These are phyloP conservation scores for Oreochromis aureus DNA, from an alignment of 2,113 vertebrate species.

Conservation along the genomic window DNA sequence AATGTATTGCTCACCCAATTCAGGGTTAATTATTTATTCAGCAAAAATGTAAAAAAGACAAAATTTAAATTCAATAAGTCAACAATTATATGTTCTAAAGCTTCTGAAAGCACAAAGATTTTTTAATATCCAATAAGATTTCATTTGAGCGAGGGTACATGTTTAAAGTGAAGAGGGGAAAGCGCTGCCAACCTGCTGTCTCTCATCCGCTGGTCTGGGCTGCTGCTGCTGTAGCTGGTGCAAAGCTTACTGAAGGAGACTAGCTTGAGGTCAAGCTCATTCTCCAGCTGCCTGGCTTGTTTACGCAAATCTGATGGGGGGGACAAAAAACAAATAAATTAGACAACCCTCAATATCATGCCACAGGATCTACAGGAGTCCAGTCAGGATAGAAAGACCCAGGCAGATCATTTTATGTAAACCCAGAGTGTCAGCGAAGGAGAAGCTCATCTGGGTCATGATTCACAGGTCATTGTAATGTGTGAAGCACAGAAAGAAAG, in stretches of 20 bases:
- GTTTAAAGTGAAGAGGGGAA: not conserved
- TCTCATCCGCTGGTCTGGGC: slow-evolving; percentile 7
- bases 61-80: not conserved
- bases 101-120: not conserved
- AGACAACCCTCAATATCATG: not conserved
- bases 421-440: not conserved
- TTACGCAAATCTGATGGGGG: slow-evolving; percentile 83
- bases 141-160: not conserved
- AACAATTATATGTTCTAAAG: not conserved
- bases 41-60: not conserved
- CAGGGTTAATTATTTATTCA: not conserved
- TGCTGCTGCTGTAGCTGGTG: slow-evolving; percentile 82
- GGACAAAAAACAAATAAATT: not conserved
- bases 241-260: slow-evolving; percentile 98
- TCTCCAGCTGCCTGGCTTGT: slow-evolving; percentile 93
- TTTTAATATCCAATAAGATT: not conserved
- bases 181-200: slow-evolving; percentile 19
- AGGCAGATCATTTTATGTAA: not conserved
- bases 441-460: not conserved
- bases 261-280: slow-evolving; percentile 93
- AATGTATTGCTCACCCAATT: not conserved
- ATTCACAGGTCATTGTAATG: not conserved
- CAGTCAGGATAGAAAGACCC: not conserved
- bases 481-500: not conserved
- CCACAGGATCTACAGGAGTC: not conserved